These are phyloP conservation scores for Eutolmus rufibarbis DNA, from an alignment of 2,888 invertebrate genomes.

Conservation along the genomic window DNA sequence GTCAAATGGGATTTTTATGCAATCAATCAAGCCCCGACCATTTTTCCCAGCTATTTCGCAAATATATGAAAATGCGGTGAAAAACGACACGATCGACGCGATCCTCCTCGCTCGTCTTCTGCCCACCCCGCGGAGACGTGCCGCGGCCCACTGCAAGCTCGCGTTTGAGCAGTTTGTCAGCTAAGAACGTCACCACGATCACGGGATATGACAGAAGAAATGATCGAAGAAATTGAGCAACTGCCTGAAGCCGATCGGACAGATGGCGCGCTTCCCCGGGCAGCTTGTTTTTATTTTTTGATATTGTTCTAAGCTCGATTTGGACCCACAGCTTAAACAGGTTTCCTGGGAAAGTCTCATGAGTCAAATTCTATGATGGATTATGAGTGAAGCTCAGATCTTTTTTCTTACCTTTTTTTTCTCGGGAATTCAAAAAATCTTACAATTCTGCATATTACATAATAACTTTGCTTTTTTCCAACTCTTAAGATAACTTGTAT, in stretches of 20 bases:
- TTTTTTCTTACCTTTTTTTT: not conserved
- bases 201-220: not conserved
- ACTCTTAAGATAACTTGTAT: not conserved
- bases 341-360: not conserved
- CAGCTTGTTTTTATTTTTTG: not conserved
- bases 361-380: not conserved
- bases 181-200: not conserved
- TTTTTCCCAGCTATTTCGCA: conserved; percentile 2
- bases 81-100: not conserved
- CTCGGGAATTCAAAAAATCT: not conserved
- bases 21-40: conserved; percentile 45
- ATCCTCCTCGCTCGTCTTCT: not conserved
- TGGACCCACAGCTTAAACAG: not conserved
- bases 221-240: not conserved
- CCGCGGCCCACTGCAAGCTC: not conserved
- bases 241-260: not conserved
- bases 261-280: not conserved
- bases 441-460: not conserved
- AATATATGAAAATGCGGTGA: not conserved
- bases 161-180: not conserved
- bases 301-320: conserved; percentile 13
- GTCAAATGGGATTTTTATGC: conserved; percentile 50
- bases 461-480: not conserved
- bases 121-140: not conserved
- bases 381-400: not conserved